Evolutionary conservation across 2,113 vertebrate species (phyloP), one percentile per base, ranked within the genome.

Genomic region (Syngnathoides biaculeatus): DNA sequence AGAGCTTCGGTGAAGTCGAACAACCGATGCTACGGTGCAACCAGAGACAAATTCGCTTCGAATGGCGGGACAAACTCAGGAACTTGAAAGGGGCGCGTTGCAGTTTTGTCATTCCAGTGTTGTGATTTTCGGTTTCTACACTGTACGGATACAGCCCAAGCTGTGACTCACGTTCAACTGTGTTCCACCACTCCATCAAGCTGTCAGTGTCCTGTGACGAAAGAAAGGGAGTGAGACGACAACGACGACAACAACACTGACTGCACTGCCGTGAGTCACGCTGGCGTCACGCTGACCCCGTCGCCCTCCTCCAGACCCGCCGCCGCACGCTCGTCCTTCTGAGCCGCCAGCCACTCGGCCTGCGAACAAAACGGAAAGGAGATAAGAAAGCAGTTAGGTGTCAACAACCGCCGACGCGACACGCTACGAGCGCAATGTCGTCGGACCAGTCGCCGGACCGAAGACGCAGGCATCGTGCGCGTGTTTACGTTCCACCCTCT

Each of bases 181-280:
- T 91, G 76, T 90, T 68, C 92, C 91, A 92, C 89, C 91, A 92
- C 79, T 91, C 90, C 86, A 91, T 91, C 74, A 92, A 68, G 72
- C 90, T 91, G 84, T 92, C 92, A 8, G 89, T 91, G 80, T 93
- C 91, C 92, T 93, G 84, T 3, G 52, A 52, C 14, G 40, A 43
- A 70, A 69, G 14, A 48, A 39, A 10, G 14, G 8, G 50, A 0
- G 38, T 27, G 20, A 26, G 8, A 0, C 35, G 6, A 57, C 35
- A 15, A 17, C 14, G 8, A 0, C 35, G 2, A 20, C 5, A 10
- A 17, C 2, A 39, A 39, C 7, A 39, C 6, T 60, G 7, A 45
- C 52, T 17, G 39, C 5, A 4, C 4, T 13, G 14, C 4, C 19
- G 17, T 24, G 11, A 38, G 10, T 30, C 17, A 52, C 8, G 20